phyloP scores from a whole-genome alignment of 2,113 vertebrate species.

The Ceuthmochares aereus region DNA sequence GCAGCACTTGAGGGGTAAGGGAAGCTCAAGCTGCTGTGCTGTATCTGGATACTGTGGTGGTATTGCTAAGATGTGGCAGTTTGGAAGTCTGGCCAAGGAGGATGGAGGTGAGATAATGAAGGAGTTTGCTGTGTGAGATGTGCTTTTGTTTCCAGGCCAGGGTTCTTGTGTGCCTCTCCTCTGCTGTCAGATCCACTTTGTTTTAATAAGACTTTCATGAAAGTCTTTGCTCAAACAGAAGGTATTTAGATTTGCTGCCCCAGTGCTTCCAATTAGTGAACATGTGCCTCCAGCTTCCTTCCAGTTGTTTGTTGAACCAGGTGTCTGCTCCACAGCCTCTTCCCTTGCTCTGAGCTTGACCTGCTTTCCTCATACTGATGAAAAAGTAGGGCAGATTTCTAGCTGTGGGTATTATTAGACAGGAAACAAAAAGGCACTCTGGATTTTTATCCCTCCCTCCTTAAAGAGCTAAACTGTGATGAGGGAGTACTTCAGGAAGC shows the following conservation, averaged over 20 bases:
- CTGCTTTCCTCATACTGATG: slow-evolving; percentile 18
- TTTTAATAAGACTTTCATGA: not conserved
- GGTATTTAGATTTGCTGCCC: slow-evolving; percentile 4
- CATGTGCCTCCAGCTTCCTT: slow-evolving; percentile 9
- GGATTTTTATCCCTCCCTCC: not conserved
- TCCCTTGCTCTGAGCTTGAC: slow-evolving; percentile 44
- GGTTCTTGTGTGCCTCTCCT: not conserved
- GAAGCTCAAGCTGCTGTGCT: not conserved
- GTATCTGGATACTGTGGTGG: not conserved
- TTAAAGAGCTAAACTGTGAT: not conserved
- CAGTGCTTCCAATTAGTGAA: slow-evolving; percentile 7
- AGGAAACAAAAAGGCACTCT: not conserved
- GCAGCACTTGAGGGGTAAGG: not conserved
- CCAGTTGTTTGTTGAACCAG: slow-evolving; percentile 43
- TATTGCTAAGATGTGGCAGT: not conserved
- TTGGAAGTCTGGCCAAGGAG: not conserved
- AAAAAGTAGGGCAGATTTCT: slow-evolving; percentile 46
- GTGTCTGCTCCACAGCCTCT: not conserved
- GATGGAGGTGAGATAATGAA: not conserved
- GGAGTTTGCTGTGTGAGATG: not conserved
- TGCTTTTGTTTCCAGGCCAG: not conserved
- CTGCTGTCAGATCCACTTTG: not conserved
- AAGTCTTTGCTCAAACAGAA: slow-evolving; percentile 17
- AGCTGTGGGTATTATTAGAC: slow-evolving; percentile 47
- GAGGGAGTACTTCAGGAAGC: not conserved